Base-by-base conservation (phyloP, 2,888 invertebrate genomes). In the Drosophila rellima region DNA sequence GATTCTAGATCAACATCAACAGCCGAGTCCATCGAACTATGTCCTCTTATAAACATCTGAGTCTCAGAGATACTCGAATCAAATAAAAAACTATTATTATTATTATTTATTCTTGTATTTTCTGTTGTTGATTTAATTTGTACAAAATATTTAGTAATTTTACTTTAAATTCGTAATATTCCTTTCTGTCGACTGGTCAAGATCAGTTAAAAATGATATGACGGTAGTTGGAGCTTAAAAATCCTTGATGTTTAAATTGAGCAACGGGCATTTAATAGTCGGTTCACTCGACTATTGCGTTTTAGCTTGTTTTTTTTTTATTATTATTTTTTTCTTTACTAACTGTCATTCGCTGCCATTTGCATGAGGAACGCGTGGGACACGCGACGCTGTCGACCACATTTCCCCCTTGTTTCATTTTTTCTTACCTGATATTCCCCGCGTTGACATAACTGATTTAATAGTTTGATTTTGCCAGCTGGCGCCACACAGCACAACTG, bases 311-410 rank as follows among this genome's bases (percentile, higher is more conserved):
- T 13, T 13, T 35, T n/a, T 37, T 33, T 6, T 35, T 15, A 35
- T 35, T n/a, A 15, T 17, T 51, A n/a, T 13, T 35, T n/a, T 37
- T 7, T 20, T 13, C 31, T 8, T 10, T 31, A 13, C 17, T 20
- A 39, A 40, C 31, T 52, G 52, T 44, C 29, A 44, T 55, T 60
- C 45, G 10, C 44, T 15, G 55, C 39, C 45, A 50, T 61, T 74
- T 72, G 74, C 56, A 67, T 72, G 73, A 29, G 45, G n/a, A 33
- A 31, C 56, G 78, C 67, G 78, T 77, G 78, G 78, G 72, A 77
- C 65, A 65, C 52, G 66, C 78, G 65, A 74, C 45, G 42, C n/a
- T 20, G 52, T 15, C 33, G 31, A 44, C 39, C 50, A n/a, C 26
- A 57, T 18, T 50, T 35, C 29, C 6, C 33, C 13, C 37, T 13